Percentiles rank a stretch among this genome's conserved stretches.
Conservation (phyloP, 1,140 invertebrate genomes). For the Lethocerus indicus region DNA sequence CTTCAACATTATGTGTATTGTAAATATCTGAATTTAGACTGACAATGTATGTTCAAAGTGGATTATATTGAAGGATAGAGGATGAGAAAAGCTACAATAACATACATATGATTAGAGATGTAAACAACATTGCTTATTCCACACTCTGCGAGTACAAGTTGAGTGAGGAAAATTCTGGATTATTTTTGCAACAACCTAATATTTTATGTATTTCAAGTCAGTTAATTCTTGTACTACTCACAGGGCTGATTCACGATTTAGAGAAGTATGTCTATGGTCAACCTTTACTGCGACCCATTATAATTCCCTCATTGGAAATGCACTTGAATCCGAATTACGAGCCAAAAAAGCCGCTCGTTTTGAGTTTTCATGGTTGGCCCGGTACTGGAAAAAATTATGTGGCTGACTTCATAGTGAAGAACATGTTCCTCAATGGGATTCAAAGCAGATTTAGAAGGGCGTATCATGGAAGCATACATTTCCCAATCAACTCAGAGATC, state of each 20-base stretch:
- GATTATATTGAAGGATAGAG: too few relatives aligned
- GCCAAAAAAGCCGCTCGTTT: constrained; percentile 41
- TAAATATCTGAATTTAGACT: too few relatives aligned
- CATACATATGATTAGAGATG: too few relatives aligned
- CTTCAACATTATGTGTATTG: too few relatives aligned
- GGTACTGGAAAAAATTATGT: constrained; percentile 82
- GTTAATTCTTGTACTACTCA: too few relatives aligned
- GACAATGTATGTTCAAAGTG: too few relatives aligned
- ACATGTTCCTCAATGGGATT: constrained; percentile 52
- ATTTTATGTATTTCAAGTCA: too few relatives aligned
- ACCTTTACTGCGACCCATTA: constrained; percentile 37
- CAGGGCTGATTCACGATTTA: neutral
- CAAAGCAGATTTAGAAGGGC: constrained; percentile 65
- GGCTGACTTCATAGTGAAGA: constrained; percentile 56
- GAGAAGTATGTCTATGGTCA: constrained; percentile 34
- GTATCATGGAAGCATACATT: constrained; percentile 52
- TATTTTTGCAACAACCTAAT: too few relatives aligned
- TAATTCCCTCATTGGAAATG: constrained; percentile 33
- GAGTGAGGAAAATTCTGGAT: too few relatives aligned
- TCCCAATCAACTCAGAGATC: constrained; percentile 44
- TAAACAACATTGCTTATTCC: too few relatives aligned
- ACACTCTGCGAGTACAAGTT: too few relatives aligned
- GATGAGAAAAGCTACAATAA: too few relatives aligned
- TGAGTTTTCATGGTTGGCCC: constrained; percentile 65
- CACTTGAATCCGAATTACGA: constrained; percentile 25